Evolutionary conservation across 2,797 vertebrate species (phyloP), one percentile per base, ranked within the genome.

Genomic region (Sebastes nivosus): DNA sequence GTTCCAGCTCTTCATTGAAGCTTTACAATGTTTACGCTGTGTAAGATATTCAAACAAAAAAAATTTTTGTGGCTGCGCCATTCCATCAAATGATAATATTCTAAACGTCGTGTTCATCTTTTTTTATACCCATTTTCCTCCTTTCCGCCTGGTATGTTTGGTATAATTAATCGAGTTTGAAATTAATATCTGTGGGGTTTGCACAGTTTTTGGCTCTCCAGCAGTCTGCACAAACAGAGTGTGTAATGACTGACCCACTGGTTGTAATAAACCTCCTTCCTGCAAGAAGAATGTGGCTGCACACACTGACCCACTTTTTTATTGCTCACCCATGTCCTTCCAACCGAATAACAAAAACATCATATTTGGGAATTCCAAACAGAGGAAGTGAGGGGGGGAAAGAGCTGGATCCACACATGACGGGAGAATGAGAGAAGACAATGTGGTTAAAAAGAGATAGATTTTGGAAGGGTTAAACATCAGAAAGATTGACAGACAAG

Each of bases 401-500:
- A 30, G 14, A 22, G 16, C 11, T 73, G 30, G 24, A 50, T 8
- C 4, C n/a, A 4, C 14, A 67, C 46, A 52, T 58, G 10, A 42
- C 6, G 10, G 14, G 10, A 46, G 38, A 29, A 25, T 65, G 34
- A 60, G 20, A 74, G 25, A 67, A 46, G 30, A 34, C 4, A 3
- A 2, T 14, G 14, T 46, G 66, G 14, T 54, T 8, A 30, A 30
- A 32, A 34, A 36, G 9, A 76, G 7, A n/a, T n/a, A n/a, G 36
- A 72, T 54, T 50, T 6, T 2, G 1, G 1, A 60, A 57, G 65
- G 24, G n/a, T 72, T 69, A 68, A 82, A 88, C 54, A 82, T 77
- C 59, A 61, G 52, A 86, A 77, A 79, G 67, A 79, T 24, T 81
- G 81, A 88, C 79, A 67, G 52, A 66, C 72, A 78, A 22, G 68